Percentiles rank a stretch among this genome's conserved stretches.
Evolutionary conservation across 1,140 invertebrate genomes (phyloP).

Genomic region (Scaptomyza graminum): DNA sequence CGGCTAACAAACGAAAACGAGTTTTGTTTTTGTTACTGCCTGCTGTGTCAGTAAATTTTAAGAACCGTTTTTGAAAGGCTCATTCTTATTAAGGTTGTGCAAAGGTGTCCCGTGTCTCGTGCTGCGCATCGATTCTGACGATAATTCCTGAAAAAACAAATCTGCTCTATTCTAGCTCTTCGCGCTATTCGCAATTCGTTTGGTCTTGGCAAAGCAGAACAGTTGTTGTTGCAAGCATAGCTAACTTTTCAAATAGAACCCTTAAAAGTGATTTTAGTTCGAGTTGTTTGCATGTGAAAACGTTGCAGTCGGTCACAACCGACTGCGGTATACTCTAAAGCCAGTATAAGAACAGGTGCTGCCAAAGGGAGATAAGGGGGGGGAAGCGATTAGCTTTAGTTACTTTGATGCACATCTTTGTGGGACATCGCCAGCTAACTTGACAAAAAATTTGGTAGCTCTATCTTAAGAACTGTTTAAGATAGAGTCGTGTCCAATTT

Average conservation of each 20-base stretch:
- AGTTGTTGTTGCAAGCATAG: not conserved
- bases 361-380: too few species aligned
- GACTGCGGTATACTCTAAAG: too few species aligned
- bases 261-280: too few species aligned
- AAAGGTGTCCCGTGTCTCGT: constrained; percentile 54
- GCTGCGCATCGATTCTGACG: constrained; percentile 57
- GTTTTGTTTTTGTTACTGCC: constrained; percentile 40
- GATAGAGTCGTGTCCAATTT: too few species aligned
- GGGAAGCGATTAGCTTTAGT: too few species aligned
- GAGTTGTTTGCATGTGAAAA: too few species aligned
- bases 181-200: not conserved
- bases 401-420: too few species aligned
- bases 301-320: too few species aligned
- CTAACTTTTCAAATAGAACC: not conserved
- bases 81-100: constrained; percentile 38
- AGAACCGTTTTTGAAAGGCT: constrained; percentile 37
- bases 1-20: constrained; percentile 13
- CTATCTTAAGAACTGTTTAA: too few species aligned
- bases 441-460: too few species aligned
- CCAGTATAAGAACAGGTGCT: too few species aligned
- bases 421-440: too few species aligned
- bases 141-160: constrained; percentile 58
- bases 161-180: not conserved
- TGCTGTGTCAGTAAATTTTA: constrained; percentile 56
- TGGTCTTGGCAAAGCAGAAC: not conserved